Evolutionary conservation across 2,888 invertebrate species (phyloP).

Genomic region (Aromia moschata): DNA sequence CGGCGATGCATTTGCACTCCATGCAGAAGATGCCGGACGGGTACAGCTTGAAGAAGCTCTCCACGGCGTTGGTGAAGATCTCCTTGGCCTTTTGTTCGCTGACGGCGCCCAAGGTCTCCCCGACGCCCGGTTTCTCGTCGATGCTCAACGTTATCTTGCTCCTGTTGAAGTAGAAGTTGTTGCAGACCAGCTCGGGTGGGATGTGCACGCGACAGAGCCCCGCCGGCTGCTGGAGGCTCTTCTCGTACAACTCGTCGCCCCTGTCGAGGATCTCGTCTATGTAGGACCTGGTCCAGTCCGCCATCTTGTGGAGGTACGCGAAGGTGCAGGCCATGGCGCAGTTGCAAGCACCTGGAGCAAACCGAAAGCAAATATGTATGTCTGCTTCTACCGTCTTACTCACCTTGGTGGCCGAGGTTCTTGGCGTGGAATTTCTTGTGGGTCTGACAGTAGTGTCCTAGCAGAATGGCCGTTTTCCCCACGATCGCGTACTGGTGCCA

Average conservation of each 20-base stretch:
- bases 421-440: constrained; percentile 52
- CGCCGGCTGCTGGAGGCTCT: constrained; percentile 47
- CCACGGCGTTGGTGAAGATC: constrained; percentile 34
- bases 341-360: constrained; percentile 63
- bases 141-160: constrained; percentile 51
- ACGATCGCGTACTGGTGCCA: constrained; percentile 55
- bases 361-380: neutral
- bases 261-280: constrained; percentile 67
- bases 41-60: constrained; percentile 51
- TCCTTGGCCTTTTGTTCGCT: constrained; percentile 41
- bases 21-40: constrained; percentile 51
- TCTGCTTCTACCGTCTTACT: constrained; percentile 1
- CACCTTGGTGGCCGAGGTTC: constrained; percentile 58
- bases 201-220: constrained; percentile 45
- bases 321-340: constrained; percentile 68
- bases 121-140: constrained; percentile 42
- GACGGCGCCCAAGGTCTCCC: constrained; percentile 31
- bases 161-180: constrained; percentile 50
- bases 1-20: constrained; percentile 49
- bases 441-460: constrained; percentile 53
- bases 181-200: constrained; percentile 49
- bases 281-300: constrained; percentile 68
- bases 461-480: constrained; percentile 49
- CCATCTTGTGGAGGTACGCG: constrained; percentile 66
- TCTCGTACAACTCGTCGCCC: constrained; percentile 65